A percentile compares a stretch with the other conserved stretches of the same genome.
These are phyloP conservation scores for Anhinga anhinga DNA, from an alignment of 2,113 vertebrate species.

Conservation along the genomic window DNA sequence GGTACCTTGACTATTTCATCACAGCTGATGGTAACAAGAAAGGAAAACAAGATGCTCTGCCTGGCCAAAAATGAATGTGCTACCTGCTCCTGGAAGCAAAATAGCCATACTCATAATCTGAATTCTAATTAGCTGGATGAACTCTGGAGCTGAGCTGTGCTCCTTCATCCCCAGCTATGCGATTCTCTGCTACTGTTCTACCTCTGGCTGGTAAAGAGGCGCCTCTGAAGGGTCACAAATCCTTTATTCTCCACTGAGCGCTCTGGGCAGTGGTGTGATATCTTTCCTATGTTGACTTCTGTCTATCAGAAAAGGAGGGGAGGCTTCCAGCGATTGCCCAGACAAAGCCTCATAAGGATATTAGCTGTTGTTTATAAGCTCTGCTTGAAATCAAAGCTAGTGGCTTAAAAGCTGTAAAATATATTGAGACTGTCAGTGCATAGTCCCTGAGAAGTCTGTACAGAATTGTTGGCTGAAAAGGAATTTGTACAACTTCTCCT, in stretches of 20 bases:
- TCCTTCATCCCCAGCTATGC: not conserved
- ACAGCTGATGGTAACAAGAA: not conserved
- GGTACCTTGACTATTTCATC: not conserved
- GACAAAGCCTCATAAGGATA: not conserved
- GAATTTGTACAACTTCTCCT: not conserved
- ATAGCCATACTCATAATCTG: not conserved
- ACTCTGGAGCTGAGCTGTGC: not conserved
- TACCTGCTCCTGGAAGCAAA: not conserved
- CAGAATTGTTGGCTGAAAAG: not conserved
- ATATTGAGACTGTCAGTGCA: not conserved
- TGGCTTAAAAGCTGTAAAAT: not conserved
- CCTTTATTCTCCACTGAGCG: not conserved
- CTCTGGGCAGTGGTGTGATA: not conserved
- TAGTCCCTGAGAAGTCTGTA: not conserved
- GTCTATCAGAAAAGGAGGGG: not conserved
- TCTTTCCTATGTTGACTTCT: not conserved
- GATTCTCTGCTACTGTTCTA: not conserved
- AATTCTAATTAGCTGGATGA: not conserved
- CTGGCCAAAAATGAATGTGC: not conserved
- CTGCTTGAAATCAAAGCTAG: not conserved
- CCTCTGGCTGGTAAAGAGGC: not conserved
- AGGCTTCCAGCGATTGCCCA: not conserved
- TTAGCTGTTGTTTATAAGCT: not conserved
- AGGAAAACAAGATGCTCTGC: not conserved
- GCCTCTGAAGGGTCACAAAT: not conserved